phyloP scores from a whole-genome alignment of 2,113 vertebrate genomes.

The Myrmophylax atrothorax region DNA sequence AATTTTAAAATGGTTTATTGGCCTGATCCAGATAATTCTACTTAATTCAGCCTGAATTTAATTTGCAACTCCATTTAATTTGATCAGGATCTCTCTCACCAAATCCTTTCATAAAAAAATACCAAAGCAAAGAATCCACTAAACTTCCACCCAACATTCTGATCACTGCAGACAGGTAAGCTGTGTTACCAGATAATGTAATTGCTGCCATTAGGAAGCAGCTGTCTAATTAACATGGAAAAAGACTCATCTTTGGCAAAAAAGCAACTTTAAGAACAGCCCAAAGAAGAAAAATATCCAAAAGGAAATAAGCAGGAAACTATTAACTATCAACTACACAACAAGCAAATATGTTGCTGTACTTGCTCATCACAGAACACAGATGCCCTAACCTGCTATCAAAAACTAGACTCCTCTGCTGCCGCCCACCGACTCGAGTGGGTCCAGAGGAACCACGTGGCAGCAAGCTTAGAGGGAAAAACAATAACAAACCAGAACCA shows the following conservation, averaged over 20 bases:
- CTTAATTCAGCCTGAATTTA: conserved; percentile 13
- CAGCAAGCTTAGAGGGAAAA: too few species aligned
- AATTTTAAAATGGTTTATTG: conserved; percentile 1
- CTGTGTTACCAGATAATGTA: background rate
- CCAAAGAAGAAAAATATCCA: background rate
- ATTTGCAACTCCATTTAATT: conserved; percentile 40
- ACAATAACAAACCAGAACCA: too few species aligned
- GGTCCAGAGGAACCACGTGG: too few species aligned
- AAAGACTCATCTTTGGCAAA: background rate
- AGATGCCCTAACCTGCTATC: background rate
- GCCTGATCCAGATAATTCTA: background rate
- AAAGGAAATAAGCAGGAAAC: background rate
- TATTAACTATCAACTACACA: background rate
- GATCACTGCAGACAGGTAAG: conserved; percentile 7
- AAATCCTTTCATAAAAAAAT: background rate
- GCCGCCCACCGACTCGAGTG: too few species aligned
- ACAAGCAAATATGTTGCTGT: background rate
- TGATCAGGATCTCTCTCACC: background rate
- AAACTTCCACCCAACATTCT: background rate
- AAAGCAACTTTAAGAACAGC: background rate
- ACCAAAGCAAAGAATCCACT: background rate
- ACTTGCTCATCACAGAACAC: background rate
- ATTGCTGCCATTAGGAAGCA: background rate
- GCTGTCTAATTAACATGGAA: background rate
- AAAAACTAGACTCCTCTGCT: background rate